phyloP scores from a whole-genome alignment of 2,888 invertebrate genomes.

The Epinotia nisella region DNA sequence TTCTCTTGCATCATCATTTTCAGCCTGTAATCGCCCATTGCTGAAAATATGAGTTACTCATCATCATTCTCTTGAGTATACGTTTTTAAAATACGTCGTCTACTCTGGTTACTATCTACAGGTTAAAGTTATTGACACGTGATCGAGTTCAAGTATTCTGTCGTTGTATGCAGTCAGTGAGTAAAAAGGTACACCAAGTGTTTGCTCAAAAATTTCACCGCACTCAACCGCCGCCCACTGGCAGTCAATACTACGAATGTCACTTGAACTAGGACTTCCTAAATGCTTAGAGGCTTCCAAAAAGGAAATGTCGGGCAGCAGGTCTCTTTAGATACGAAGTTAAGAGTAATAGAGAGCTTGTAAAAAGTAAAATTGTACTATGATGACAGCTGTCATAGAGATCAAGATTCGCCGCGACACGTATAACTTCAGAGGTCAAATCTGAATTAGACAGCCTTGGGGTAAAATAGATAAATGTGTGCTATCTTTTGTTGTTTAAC shows the following conservation, averaged over 20 bases:
- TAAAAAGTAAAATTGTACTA: too few relatives aligned
- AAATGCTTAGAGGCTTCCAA: not conserved
- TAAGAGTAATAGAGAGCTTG: too few relatives aligned
- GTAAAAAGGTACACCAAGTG: conserved; percentile 49
- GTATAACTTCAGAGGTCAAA: not conserved
- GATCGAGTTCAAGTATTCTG: conserved; percentile 34
- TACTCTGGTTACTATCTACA: not conserved
- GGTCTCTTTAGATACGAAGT: not conserved
- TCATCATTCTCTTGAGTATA: not conserved
- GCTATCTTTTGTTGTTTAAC: not conserved
- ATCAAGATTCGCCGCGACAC: too few relatives aligned
- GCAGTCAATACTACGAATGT: conserved; percentile 27
- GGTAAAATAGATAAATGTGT: not conserved
- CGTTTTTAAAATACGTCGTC: not conserved
- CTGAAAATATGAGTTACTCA: not conserved
- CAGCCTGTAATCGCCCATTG: not conserved
- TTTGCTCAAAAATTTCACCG: conserved; percentile 75
- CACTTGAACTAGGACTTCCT: conserved; percentile 36
- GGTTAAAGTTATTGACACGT: conserved; percentile 38
- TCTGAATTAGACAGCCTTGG: not conserved
- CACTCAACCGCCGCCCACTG: conserved; percentile 65
- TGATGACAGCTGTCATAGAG: too few relatives aligned
- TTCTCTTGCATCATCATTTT: not conserved
- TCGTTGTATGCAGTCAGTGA: conserved; percentile 35
- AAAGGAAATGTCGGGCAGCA: not conserved